Percentiles rank a stretch among this genome's conserved stretches.
These are phyloP conservation scores for Chaetura pelagica DNA, from an alignment of 2,113 vertebrate species.

Conservation along the genomic window DNA sequence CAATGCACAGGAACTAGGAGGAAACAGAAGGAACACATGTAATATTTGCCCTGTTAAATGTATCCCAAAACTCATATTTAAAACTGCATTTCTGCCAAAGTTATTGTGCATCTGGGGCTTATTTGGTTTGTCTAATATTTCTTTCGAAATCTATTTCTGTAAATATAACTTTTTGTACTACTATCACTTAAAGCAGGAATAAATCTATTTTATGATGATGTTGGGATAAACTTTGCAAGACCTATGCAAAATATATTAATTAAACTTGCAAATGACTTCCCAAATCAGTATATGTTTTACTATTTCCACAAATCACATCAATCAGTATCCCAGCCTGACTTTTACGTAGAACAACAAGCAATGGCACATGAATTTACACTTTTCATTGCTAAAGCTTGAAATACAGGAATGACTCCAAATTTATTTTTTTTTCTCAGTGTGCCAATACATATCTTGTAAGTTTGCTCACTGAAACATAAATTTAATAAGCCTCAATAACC, in stretches of 20 bases:
- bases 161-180: not conserved
- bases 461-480: not conserved
- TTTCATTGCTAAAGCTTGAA: not conserved
- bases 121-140: not conserved
- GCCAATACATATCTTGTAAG: not conserved
- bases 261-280: not conserved
- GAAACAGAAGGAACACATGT: not conserved
- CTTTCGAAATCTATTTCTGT: not conserved
- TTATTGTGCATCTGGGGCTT: not conserved
- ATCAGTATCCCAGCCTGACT: not conserved
- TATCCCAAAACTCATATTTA: not conserved
- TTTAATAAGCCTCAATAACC: slow-evolving; percentile 21
- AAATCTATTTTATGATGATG: not conserved
- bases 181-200: not conserved
- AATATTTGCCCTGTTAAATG: not conserved
- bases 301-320: not conserved
- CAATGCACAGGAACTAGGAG: not conserved
- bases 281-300: not conserved
- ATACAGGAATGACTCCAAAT: not conserved
- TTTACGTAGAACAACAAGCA: not conserved
- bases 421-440: not conserved
- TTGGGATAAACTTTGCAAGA: not conserved
- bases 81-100: not conserved
- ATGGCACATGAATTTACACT: not conserved
- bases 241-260: not conserved